Evolutionary conservation across 2,797 vertebrate genomes (phyloP), one percentile per base, ranked within the genome.

Genomic region (Sebastes iracundus): DNA sequence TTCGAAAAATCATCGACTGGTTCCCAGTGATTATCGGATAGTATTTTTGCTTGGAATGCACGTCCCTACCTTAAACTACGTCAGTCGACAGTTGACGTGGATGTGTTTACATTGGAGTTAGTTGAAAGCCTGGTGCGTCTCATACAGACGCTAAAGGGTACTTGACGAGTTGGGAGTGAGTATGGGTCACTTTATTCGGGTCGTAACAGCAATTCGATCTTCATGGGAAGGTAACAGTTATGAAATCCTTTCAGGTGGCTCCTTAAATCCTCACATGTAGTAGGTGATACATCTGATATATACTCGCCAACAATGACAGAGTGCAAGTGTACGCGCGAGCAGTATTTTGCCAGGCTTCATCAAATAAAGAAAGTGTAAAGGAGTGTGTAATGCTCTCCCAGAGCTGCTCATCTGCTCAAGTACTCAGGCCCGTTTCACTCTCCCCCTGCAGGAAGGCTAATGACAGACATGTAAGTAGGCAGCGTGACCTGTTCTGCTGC

Each of bases 391-490:
- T 73, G 56, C 46, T 84, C 80, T 88, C 68, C 80, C 61, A 74
- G 66, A 87, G 75, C 82, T 74, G 75, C 86, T 89, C 87, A 86
- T 89, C 86, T 89, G 88, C 90, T 87, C 75, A 78, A 82, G 77
- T 72, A 82, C 87, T 90, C 68, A 70, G 55, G 79, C 67, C 84
- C 70, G 75, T 42, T 73, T 76, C 12, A 4, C 85, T 82, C 73
- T 63, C 18, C 79, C 85, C 90, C 35, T 87, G 79, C 84, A 90
- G 90, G 83, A 88, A 85, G 81, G 87, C 78, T 87, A 92, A 91
- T 91, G 91, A 91, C 92, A 92, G 88, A 90, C 85, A 80, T 91
- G 87, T 89, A 92, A 92, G 92, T 86, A 73, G 89, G 90, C 87
- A 90, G 89, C 82, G 74, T 93, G 94, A 93, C 91, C 91, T 92